Evolutionary conservation across 2,888 invertebrate genomes (phyloP).

Genomic region (Spisula solida): DNA sequence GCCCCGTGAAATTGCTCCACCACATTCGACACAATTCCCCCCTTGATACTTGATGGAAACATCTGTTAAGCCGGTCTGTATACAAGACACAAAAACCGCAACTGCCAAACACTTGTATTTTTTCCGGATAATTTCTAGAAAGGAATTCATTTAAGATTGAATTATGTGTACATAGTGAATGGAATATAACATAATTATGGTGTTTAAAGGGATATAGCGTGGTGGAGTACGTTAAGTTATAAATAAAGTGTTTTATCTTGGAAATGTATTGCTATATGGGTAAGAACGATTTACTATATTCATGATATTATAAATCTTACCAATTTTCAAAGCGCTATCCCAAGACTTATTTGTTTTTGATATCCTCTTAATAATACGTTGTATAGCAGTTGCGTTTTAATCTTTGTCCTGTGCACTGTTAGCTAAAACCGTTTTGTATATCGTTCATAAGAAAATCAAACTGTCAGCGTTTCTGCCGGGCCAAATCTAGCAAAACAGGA

Average conservation of each 20-base stretch:
- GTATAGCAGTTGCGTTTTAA: no score
- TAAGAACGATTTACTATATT: neutral
- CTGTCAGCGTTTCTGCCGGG: no score
- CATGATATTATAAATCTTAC: no score
- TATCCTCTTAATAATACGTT: no score
- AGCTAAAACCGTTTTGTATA: no score
- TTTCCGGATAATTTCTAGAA: neutral
- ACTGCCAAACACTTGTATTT: neutral
- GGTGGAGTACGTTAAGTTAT: neutral
- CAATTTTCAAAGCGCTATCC: no score
- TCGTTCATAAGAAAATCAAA: no score
- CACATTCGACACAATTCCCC: no score
- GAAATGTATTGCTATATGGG: neutral
- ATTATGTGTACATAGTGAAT: neutral
- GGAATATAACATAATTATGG: neutral
- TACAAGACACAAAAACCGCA: neutral
- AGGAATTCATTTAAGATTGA: slow-evolving; percentile 9
- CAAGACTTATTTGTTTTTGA: no score
- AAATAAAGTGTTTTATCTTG: neutral
- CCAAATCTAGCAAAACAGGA: no score
- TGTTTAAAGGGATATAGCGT: neutral
- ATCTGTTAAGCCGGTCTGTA: neutral
- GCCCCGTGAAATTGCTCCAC: no score
- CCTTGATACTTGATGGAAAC: neutral
- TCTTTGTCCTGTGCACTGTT: no score